Evolutionary conservation across 2,888 invertebrate species (phyloP).

Genomic region (Dioctria rufipes): DNA sequence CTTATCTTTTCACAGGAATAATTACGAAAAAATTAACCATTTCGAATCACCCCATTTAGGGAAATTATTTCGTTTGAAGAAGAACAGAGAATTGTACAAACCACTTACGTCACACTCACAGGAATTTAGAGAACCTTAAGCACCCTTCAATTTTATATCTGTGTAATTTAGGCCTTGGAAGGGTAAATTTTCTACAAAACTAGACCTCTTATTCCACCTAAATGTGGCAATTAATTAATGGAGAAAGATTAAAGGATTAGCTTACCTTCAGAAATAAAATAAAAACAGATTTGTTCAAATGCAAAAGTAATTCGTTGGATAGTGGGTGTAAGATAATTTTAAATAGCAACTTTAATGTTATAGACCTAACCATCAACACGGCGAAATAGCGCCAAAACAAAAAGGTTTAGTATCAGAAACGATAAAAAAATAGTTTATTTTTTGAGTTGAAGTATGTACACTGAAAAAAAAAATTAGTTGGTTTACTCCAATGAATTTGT

Average conservation of each 20-base stretch:
- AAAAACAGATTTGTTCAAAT: too few relatives aligned
- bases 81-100: background rate
- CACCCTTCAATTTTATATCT: background rate
- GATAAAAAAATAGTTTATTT: too few relatives aligned
- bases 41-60: background rate
- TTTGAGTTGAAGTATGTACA: too few relatives aligned
- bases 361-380: too few relatives aligned
- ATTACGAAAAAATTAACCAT: constrained; percentile 4
- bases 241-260: constrained; percentile 9
- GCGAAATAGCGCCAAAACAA: too few relatives aligned
- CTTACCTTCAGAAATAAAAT: background rate
- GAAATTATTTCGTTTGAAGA: background rate
- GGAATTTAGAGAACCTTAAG: background rate
- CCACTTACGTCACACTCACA: background rate
- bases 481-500: too few relatives aligned
- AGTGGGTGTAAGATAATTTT: too few relatives aligned
- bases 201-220: constrained; percentile 33
- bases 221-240: constrained; percentile 33
- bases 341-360: too few relatives aligned
- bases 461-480: too few relatives aligned
- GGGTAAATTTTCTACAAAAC: constrained; percentile 10
- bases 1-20: background rate
- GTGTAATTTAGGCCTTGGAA: constrained; percentile 13
- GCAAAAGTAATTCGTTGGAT: too few relatives aligned
- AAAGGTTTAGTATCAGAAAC: too few relatives aligned